These are phyloP conservation scores for Craseonycteris thonglongyai DNA, from an alignment of 2,113 vertebrate genomes.

Conservation along the genomic window DNA sequence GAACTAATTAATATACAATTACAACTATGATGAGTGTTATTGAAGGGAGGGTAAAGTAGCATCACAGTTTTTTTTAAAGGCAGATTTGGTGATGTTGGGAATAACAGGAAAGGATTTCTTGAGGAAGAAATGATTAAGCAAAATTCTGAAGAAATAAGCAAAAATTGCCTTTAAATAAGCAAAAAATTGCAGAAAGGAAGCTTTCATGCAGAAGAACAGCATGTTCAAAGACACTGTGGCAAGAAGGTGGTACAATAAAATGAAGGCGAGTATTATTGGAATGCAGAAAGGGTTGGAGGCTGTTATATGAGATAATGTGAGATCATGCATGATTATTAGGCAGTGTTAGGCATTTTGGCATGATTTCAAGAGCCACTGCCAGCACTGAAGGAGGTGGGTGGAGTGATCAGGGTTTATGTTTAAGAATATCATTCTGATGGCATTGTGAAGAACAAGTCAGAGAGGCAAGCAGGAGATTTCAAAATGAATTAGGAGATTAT, in stretches of 20 bases:
- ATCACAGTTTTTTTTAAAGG: neutral
- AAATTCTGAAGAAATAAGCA: conserved; percentile 6
- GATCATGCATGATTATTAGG: neutral
- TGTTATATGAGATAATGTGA: neutral
- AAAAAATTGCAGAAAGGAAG: neutral
- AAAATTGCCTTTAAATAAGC: conserved; percentile 14
- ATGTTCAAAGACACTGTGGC: neutral
- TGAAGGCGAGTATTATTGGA: neutral
- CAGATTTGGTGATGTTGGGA: neutral
- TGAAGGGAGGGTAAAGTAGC: neutral
- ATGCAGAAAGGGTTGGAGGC: neutral
- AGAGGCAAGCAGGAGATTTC: neutral
- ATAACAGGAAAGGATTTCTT: neutral
- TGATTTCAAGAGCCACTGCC: neutral
- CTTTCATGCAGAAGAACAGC: neutral
- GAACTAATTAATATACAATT: neutral
- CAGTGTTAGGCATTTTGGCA: neutral
- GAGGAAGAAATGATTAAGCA: neutral
- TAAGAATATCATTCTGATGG: neutral
- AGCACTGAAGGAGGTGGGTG: neutral
- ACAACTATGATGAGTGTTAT: neutral
- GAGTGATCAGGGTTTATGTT: neutral
- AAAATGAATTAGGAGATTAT: neutral
- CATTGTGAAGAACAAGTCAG: neutral
- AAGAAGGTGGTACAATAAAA: neutral